Evolutionary conservation across 2,797 vertebrate genomes (phyloP), one percentile per base, ranked within the genome.

Genomic region (Phoeniculus purpureus): DNA sequence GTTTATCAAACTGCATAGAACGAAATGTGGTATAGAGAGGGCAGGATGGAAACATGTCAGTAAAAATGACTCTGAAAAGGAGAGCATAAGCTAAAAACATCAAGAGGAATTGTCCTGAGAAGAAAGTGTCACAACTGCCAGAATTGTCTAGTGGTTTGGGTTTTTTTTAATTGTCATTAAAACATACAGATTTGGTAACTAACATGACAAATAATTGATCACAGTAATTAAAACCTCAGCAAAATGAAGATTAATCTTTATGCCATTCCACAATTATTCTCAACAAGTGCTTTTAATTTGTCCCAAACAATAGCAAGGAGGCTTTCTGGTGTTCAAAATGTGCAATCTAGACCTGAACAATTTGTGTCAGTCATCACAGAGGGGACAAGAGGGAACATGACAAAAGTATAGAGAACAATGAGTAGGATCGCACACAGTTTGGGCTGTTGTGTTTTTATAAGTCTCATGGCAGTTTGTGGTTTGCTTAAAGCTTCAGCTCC

Each of bases 311-410:
- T 82, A 76, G 75, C 55, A 85, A 82, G 78, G 66, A 90, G 34
- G 62, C 25, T 85, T 83, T 77, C 45, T 60, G 73, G 21, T 16
- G 70, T 58, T 82, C 58, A 12, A 43, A 47, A 45, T 52, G 31
- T 10, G 45, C 17, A 10, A 72, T 72, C 40, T 89, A 81, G 60
- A 89, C 29, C 54, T 89, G 78, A 68, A 45, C 84, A 15, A 80
- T 84, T 92, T 81, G 67, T 89, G 91, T 90, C 81, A 78, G 62
- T 89, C 87, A 72, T 83, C 61, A 71, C 55, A 40, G 21, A 70
- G 13, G 26, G n/a, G 12, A 90, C 75, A 84, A 47, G 66, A 61
- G n/a, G 64, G 82, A 89, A 59, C 25, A 65, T 61, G 77, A 67
- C 81, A 84, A 67, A 89, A 95, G 62, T 77, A 80, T 0, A 32